Evolutionary conservation across 2,888 invertebrate species (phyloP), one percentile per base, ranked within the genome.

Genomic region (Leucoma salicis): DNA sequence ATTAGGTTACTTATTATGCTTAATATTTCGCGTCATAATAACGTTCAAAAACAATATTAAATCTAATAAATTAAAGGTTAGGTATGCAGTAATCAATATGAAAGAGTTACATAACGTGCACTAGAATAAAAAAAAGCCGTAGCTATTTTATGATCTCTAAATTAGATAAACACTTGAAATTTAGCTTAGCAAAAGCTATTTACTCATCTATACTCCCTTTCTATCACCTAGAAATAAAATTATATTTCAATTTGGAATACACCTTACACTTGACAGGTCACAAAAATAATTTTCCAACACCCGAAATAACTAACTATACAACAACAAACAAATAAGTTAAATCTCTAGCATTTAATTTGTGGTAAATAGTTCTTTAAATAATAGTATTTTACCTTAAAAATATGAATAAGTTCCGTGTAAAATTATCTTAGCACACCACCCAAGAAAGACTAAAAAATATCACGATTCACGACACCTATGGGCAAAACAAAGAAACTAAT

Each of bases 311-410:
- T 31, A 47, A 14, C 25, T 35, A 24, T 39, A 40, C 14, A 14
- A 14, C 1, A 6, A 25, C 32, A 31, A 45, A 24, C 33, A 41
- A 14, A 10, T 31, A 47, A 48, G 4, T 27, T 10, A n/a, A 5
- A n/a, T 1, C 4, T 27, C 1, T n/a, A 27, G n/a, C 27, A 27
- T n/a, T 11, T 18, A 11, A 27, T 1, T 6, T 27, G 5, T 27
- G n/a, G 5, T 6, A n/a, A 27, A 11, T n/a, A 2, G n/a, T n/a
- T 6, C 7, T 27, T 6, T 27, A 27, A 27, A 18, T 18, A 27
- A n/a, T 49, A 55, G 43, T 42, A 21, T 10, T 27, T 72, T 72
- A 73, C 73, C 72, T 73, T 63, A 46, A 41, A 50, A 54, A 56
- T 60, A 48, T 52, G 49, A 46, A 46, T 57, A 40, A 46, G 59